Base-by-base conservation (phyloP, 2,888 invertebrate genomes). In the Agriopis leucophaearia region DNA sequence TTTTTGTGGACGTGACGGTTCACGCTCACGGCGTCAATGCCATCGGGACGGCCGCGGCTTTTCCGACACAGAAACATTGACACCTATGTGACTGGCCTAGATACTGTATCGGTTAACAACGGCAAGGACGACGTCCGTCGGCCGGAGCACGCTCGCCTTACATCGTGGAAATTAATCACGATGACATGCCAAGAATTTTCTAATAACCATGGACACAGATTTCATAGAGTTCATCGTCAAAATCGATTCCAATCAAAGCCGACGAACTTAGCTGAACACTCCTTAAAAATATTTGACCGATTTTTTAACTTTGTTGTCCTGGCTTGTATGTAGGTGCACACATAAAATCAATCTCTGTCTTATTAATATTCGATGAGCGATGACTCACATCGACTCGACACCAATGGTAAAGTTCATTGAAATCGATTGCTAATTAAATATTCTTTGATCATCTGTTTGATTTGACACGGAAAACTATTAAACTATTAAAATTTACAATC, bases 11-110 rank as follows among this genome's bases (percentile, higher is more conserved):
- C 86, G 89, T 86, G 87, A 87, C 86, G 84, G 88, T 85, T 86
- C 86, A 82, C 83, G 86, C 83, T 86, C 80, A 82, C 84, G 79
- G 80, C 87, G 85, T 86, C 91, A 90, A 88, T 92, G 90, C 88
- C 90, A 85, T 83, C 82, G 82, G 77, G 78, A 80, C 83, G 82
- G 77, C 83, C 83, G 79, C 82, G 83, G 80, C 74, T 74, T 80
- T 84, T 84, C 84, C 88, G 88, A 88, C 89, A 88, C 88, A 90
- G 84, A 90, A 88, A 92, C 92, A 92, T 91, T 91, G 92, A 92
- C 92, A 91, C 87, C 88, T 88, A 86, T 88, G 83, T 88, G 86
- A 88, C 88, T 88, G 88, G 83, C 88, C 87, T 85, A 89, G 82
- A 83, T 88, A 82, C 80, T 74, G 74, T 74, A 79, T 76, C 75